These are phyloP conservation scores for Phycodurus eques DNA, from an alignment of 2,113 vertebrate species.

Conservation along the genomic window DNA sequence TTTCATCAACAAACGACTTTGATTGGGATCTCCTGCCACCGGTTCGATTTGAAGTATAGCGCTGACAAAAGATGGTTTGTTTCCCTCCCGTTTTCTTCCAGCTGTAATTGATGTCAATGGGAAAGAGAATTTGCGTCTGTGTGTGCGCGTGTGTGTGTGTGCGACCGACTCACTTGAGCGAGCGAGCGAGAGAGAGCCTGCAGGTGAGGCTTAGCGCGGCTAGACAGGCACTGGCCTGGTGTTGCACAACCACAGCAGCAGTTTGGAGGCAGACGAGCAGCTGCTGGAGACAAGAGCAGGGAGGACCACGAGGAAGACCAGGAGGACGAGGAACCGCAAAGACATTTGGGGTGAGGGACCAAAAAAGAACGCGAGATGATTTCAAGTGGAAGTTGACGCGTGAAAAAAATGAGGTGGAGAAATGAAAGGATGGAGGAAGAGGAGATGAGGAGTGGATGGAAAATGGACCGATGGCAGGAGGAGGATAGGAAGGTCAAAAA, in stretches of 20 bases:
- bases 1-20: neutral
- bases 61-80: neutral
- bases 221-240: constrained; percentile 91
- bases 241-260: constrained; percentile 94
- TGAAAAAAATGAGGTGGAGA: constrained; percentile 4
- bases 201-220: constrained; percentile 60
- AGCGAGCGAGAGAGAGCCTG: constrained; percentile 8
- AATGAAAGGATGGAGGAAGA: neutral
- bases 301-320: neutral
- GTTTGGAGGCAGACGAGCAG: constrained; percentile 91
- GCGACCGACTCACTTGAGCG: constrained; percentile 1
- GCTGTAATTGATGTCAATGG: neutral
- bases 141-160: neutral
- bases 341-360: neutral
- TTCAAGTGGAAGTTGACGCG: neutral
- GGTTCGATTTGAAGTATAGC: neutral
- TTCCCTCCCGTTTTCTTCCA: neutral
- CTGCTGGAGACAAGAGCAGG: constrained; percentile 73
- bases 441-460: neutral
- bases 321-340: constrained; percentile 13
- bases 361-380: neutral
- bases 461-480: neutral
- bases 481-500: neutral
- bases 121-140: neutral
- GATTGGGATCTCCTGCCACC: neutral